phyloP scores from a whole-genome alignment of 2,797 vertebrate species.

The Falco novaeseelandiae region DNA sequence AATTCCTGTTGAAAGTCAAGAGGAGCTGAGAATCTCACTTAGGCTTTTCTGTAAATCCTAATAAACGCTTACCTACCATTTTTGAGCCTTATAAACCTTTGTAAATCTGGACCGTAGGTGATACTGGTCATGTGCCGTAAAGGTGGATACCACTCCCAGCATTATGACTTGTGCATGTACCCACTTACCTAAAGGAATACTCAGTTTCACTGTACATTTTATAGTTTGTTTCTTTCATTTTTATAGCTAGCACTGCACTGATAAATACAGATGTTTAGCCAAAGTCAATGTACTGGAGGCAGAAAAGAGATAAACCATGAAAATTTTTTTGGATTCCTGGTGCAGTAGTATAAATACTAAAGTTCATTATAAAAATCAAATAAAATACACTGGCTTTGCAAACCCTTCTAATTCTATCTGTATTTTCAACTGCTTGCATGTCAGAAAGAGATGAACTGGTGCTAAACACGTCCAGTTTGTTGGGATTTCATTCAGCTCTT shows the following conservation, averaged over 20 bases:
- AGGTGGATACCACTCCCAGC: background rate
- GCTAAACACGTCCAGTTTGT: conserved; percentile 4
- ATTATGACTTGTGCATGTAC: background rate
- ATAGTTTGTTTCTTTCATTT: conserved; percentile 36
- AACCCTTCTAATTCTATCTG: conserved; percentile 64
- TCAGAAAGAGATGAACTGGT: conserved; percentile 55
- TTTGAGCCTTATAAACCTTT: background rate
- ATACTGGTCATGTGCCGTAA: background rate
- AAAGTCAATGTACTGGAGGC: conserved; percentile 49
- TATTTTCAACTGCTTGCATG: conserved; percentile 57
- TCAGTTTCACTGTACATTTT: background rate
- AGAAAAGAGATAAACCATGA: conserved; percentile 55
- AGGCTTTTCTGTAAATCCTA: background rate
- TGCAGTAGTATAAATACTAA: background rate
- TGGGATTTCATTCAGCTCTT: conserved; percentile 5
- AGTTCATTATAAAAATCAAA: conserved; percentile 50
- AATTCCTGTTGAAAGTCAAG: background rate
- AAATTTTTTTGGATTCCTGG: conserved; percentile 66
- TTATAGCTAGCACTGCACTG: conserved; percentile 53
- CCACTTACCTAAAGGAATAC: background rate
- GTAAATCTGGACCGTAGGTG: background rate
- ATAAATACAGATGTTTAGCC: conserved; percentile 67
- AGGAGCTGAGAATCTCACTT: background rate
- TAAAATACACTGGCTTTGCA: conserved; percentile 55
- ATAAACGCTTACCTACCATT: background rate